Evolutionary conservation across 2,113 vertebrate species (phyloP).

Genomic region (Spheniscus mendiculus): DNA sequence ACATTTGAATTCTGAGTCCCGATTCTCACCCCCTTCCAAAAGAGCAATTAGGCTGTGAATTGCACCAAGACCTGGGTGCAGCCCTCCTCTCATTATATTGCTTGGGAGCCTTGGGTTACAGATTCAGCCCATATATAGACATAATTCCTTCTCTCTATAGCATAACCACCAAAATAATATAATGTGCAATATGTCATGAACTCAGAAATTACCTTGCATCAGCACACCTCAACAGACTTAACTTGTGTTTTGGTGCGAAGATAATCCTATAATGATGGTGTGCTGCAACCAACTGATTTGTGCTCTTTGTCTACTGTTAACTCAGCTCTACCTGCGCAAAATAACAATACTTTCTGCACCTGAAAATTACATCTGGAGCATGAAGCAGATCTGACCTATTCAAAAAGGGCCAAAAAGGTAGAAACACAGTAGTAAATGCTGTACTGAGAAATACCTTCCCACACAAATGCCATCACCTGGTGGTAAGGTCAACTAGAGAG

Average conservation of each 20-base stretch:
- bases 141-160: not conserved
- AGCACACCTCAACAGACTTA: fast-evolving
- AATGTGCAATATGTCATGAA: fast-evolving
- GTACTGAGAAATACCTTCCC: not conserved
- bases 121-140: not conserved
- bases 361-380: not conserved
- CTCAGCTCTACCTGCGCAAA: not conserved
- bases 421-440: not conserved
- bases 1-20: not conserved
- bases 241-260: not conserved
- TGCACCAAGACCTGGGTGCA: not conserved
- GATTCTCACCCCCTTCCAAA: not conserved
- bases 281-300: not conserved
- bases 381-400: not conserved
- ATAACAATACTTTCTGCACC: not conserved
- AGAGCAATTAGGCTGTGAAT: not conserved
- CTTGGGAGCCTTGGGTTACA: not conserved
- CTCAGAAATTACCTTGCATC: not conserved
- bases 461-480: not conserved
- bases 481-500: not conserved
- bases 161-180: not conserved
- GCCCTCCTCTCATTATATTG: not conserved
- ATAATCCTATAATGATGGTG: not conserved
- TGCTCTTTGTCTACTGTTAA: not conserved
- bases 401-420: not conserved